phyloP scores from a whole-genome alignment of 2,113 vertebrate species.

The Egretta garzetta region DNA sequence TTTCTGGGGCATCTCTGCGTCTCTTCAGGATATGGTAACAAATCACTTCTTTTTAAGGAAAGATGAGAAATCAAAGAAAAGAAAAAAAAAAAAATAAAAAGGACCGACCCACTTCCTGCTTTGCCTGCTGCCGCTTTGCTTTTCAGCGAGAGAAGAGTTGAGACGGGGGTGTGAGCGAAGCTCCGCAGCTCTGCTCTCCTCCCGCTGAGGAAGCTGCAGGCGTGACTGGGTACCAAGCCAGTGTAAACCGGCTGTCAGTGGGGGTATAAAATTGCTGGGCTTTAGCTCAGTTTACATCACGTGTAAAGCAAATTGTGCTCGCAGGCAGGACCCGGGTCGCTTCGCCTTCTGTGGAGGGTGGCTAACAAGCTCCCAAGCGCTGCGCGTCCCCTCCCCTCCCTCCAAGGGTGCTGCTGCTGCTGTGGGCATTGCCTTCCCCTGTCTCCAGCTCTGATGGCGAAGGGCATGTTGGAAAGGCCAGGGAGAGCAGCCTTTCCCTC shows the following conservation, averaged over 20 bases:
- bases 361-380: fast-evolving
- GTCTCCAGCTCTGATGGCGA: not conserved
- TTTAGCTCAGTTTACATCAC: not conserved
- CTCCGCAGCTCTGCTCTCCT: not conserved
- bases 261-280: not conserved
- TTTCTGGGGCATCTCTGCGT: not conserved
- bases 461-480: fast-evolving
- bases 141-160: not conserved
- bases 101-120: not conserved
- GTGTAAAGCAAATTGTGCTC: not conserved
- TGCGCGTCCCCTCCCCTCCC: fast-evolving
- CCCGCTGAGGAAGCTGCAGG: not conserved
- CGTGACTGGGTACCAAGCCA: not conserved
- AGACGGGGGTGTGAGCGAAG: not conserved
- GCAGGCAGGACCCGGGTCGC: not conserved
- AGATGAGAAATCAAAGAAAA: constrained; percentile 18
- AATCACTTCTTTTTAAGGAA: constrained; percentile 14
- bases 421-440: fast-evolving
- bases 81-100: not conserved
- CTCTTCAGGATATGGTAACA: not conserved
- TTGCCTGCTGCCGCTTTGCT: not conserved
- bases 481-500: not conserved
- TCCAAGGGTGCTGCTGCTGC: fast-evolving
- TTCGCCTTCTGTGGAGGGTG: fast-evolving
- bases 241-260: not conserved